phyloP scores from a whole-genome alignment of 2,888 invertebrate species.

The Salpingus planirostris region DNA sequence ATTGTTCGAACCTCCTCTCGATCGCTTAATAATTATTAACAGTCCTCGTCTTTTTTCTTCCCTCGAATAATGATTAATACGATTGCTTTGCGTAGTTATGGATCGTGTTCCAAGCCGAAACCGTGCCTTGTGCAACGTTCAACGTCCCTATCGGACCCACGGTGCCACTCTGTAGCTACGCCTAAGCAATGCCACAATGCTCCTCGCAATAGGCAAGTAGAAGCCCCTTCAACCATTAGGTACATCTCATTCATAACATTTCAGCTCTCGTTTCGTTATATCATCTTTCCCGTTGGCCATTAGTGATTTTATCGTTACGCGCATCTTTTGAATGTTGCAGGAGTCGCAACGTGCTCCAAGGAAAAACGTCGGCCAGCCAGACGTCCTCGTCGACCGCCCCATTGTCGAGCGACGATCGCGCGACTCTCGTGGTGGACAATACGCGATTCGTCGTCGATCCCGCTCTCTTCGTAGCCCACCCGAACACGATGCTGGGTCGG shows the following conservation, averaged over 20 bases:
- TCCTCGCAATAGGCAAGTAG: conserved; percentile 43
- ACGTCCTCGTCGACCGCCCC: neutral
- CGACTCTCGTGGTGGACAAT: conserved; percentile 93
- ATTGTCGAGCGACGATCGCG: conserved; percentile 57
- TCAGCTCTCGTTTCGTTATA: neutral
- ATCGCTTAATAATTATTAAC: no score
- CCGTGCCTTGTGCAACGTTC: conserved; percentile 54
- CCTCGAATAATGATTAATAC: conserved; percentile 11
- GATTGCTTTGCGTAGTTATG: conserved; percentile 48
- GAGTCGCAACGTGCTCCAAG: conserved; percentile 7
- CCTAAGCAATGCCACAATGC: conserved; percentile 45
- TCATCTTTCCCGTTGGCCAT: no score
- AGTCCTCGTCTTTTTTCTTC: no score
- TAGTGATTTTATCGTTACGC: no score
- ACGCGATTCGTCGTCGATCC: conserved; percentile 88
- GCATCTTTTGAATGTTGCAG: conserved; percentile 1
- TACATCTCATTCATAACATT: no score
- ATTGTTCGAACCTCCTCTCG: no score
- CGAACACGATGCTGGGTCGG: conserved; percentile 98
- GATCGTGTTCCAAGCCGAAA: conserved; percentile 54
- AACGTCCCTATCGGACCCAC: conserved; percentile 44
- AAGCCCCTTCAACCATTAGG: conserved; percentile 6
- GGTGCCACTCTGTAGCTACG: conserved; percentile 45
- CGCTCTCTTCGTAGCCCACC: conserved; percentile 85
- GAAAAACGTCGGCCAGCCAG: conserved; percentile 2